These are phyloP conservation scores for Crossocerus cetratus DNA, from an alignment of 2,888 invertebrate species.

Conservation along the genomic window DNA sequence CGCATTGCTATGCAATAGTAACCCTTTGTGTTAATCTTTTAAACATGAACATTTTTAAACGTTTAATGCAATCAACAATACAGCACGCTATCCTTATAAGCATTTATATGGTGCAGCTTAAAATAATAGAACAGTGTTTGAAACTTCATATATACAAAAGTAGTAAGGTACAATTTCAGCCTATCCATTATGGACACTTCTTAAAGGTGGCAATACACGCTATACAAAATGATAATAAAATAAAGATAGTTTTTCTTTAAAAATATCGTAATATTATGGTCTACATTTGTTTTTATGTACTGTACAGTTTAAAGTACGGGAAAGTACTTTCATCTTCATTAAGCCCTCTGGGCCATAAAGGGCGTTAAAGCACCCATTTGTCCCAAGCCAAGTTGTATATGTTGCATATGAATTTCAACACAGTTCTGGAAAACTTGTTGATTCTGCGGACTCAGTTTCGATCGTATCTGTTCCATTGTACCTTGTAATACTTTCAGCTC, in stretches of 20 bases:
- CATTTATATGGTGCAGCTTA: slow-evolving; percentile 37
- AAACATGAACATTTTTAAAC: slow-evolving; percentile 52
- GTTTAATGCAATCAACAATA: slow-evolving; percentile 49
- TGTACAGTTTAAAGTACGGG: slow-evolving; percentile 38
- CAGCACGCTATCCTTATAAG: slow-evolving; percentile 29
- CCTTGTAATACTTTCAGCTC: slow-evolving; percentile 94
- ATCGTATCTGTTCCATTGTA: slow-evolving; percentile 92
- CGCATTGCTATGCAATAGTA: slow-evolving; percentile 25
- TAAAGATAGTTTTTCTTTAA: slow-evolving; percentile 48
- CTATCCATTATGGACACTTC: slow-evolving; percentile 39
- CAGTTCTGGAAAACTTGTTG: slow-evolving; percentile 89
- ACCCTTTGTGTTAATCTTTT: slow-evolving; percentile 44
- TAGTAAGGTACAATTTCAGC: slow-evolving; percentile 34
- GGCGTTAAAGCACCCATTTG: slow-evolving; percentile 73
- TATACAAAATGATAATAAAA: slow-evolving; percentile 58
- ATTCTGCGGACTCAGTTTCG: slow-evolving; percentile 86
- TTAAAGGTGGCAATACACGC: slow-evolving; percentile 42
- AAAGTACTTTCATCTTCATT: slow-evolving; percentile 52
- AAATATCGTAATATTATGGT: slow-evolving; percentile 41
- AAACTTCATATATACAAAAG: slow-evolving; percentile 45
- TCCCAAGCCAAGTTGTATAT: slow-evolving; percentile 87
- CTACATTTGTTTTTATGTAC: slow-evolving; percentile 26
- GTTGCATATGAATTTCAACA: slow-evolving; percentile 94
- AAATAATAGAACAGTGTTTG: slow-evolving; percentile 30
- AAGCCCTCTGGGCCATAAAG: slow-evolving; percentile 74